A percentile compares a stretch with the other conserved stretches of the same genome.
These are phyloP conservation scores for Magallana ariakensis DNA, from an alignment of 1,140 invertebrate species.

Conservation along the genomic window DNA sequence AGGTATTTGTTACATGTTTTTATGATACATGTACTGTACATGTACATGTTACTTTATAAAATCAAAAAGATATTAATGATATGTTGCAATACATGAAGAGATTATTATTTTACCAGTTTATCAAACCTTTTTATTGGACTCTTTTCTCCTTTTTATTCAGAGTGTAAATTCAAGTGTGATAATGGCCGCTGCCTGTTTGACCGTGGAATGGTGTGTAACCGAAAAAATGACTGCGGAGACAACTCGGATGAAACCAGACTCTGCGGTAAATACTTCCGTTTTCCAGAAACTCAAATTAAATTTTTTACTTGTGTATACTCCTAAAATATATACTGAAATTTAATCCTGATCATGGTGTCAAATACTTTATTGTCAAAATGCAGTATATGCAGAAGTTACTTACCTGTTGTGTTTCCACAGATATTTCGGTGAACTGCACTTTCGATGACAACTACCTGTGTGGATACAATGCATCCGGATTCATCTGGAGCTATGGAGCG, in stretches of 20 bases:
- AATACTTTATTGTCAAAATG: no score
- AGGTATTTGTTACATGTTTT: constrained; percentile 64
- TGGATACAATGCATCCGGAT: constrained; percentile 47
- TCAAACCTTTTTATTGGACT: neutral
- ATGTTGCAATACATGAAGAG: no score
- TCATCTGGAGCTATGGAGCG: constrained; percentile 44
- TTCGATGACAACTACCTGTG: constrained; percentile 70
- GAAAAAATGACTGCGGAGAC: constrained; percentile 74
- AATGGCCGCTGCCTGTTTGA: constrained; percentile 70
- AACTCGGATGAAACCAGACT: constrained; percentile 71
- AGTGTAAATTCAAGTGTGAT: constrained; percentile 68
- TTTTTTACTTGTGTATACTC: no score
- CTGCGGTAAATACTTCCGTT: constrained; percentile 62
- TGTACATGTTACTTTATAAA: no score
- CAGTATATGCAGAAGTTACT: no score
- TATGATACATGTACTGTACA: no score
- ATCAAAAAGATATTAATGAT: no score
- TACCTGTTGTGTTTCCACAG: constrained; percentile 50
- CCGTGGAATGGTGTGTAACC: constrained; percentile 69
- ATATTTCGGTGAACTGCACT: constrained; percentile 65
- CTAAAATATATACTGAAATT: no score
- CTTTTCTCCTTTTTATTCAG: constrained; percentile 52
- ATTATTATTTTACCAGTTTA: no score
- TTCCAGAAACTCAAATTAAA: no score
- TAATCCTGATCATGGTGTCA: no score